These are phyloP conservation scores for Sminthurinus signatus DNA, from an alignment of 1,140 invertebrate species.

Conservation along the genomic window DNA sequence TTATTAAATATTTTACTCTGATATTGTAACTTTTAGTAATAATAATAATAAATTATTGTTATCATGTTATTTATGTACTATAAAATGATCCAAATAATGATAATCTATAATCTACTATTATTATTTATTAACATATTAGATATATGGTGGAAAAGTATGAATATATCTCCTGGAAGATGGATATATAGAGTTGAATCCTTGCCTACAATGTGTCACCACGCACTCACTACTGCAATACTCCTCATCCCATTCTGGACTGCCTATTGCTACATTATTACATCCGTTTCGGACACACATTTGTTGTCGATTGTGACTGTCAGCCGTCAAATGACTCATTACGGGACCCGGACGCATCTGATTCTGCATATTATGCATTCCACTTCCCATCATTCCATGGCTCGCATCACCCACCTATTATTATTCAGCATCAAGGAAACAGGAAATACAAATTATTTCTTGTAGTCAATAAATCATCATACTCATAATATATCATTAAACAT, in stretches of 20 bases:
- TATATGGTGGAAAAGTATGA: constrained; percentile 7
- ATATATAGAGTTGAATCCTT: constrained; percentile 44
- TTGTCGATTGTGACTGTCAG: constrained; percentile 28
- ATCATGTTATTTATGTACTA: not conserved
- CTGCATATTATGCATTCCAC: constrained; percentile 23
- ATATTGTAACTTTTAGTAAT: too few relatives aligned
- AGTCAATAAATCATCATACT: too few relatives aligned
- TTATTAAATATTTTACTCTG: too few relatives aligned
- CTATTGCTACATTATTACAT: constrained; percentile 80
- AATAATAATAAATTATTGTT: too few relatives aligned
- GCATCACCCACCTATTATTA: constrained; percentile 32
- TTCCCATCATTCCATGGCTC: constrained; percentile 27
- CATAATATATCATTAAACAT: too few relatives aligned
- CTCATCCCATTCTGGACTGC: constrained; percentile 91
- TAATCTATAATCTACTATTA: too few relatives aligned
- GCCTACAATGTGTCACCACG: constrained; percentile 91
- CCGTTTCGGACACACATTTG: constrained; percentile 72
- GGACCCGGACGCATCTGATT: constrained; percentile 20
- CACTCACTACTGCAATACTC: constrained; percentile 97
- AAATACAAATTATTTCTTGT: too few relatives aligned
- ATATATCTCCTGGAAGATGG: constrained; percentile 13
- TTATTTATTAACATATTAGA: too few relatives aligned
- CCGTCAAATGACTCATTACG: constrained; percentile 30
- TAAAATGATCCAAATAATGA: too few relatives aligned
- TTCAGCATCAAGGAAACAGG: too few relatives aligned